Percentiles rank a stretch among this genome's conserved stretches.
Conservation (phyloP, 2,888 invertebrate species). For the Andrena minutula region DNA sequence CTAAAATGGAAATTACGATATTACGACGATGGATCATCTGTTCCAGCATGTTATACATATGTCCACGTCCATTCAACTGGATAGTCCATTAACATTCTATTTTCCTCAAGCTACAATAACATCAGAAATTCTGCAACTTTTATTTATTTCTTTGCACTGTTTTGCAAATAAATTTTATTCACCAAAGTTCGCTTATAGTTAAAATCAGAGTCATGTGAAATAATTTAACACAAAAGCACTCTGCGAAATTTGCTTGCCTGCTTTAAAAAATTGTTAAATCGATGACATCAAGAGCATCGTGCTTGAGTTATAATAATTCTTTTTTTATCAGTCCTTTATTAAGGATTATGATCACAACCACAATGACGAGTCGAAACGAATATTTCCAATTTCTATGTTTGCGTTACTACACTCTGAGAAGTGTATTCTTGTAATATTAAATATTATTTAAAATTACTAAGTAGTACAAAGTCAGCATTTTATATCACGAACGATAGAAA, state of each 20-base stretch:
- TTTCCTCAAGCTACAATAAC: slow-evolving; percentile 79
- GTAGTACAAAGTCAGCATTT: slow-evolving; percentile 47
- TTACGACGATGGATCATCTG: slow-evolving; percentile 81
- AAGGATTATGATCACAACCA: not conserved
- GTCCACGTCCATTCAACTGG: slow-evolving; percentile 85
- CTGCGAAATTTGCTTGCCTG: not conserved
- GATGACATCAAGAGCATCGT: not conserved
- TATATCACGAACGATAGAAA: slow-evolving; percentile 19
- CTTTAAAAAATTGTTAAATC: not conserved
- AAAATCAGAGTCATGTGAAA: not conserved
- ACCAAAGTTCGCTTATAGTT: not conserved
- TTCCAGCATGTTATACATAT: slow-evolving; percentile 84
- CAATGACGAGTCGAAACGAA: slow-evolving; percentile 9
- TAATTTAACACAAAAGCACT: not conserved
- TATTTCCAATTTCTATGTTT: slow-evolving; percentile 13
- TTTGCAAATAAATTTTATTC: slow-evolving; percentile 7
- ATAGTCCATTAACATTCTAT: slow-evolving; percentile 81
- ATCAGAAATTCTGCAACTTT: not conserved
- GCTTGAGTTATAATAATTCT: not conserved
- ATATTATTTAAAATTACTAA: slow-evolving; percentile 37
- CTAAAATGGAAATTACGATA: slow-evolving; percentile 81
- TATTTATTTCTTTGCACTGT: slow-evolving; percentile 1
- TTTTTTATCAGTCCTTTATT: not conserved
- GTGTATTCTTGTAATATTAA: slow-evolving; percentile 47
- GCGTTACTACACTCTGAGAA: slow-evolving; percentile 24